Conservation (phyloP, 2,113 vertebrate species). For the Pseudorasbora parva region DNA sequence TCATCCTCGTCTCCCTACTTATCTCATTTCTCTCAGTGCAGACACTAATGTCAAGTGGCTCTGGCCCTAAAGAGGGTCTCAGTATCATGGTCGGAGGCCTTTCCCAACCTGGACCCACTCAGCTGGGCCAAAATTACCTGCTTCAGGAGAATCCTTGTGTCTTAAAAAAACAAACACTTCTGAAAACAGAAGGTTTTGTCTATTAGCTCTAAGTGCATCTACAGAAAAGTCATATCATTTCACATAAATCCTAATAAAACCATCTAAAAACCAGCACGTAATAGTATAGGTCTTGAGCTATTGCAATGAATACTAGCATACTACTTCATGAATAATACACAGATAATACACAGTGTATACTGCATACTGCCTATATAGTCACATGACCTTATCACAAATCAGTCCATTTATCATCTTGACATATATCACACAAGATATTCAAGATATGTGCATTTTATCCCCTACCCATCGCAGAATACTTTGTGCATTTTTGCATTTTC, state of each 20-base stretch:
- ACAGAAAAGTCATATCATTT: background rate
- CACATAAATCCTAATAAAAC: background rate
- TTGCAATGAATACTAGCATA: background rate
- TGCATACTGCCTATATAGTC: no score
- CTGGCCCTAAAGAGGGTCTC: background rate
- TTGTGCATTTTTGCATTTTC: no score
- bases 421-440: no score
- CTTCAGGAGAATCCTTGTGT: background rate
- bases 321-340: background rate
- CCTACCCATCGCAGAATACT: no score
- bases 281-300: background rate
- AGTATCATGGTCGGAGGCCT: background rate
- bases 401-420: no score
- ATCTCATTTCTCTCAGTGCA: slow-evolving; percentile 68
- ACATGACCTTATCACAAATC: no score
- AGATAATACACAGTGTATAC: no score
- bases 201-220: background rate
- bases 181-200: background rate
- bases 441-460: no score
- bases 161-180: background rate
- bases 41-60: slow-evolving; percentile 40
- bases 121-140: background rate
- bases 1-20: slow-evolving; percentile 68
- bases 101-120: background rate
- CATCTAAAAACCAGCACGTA: background rate